Evolutionary conservation across 2,113 vertebrate species (phyloP), one percentile per base, ranked within the genome.

Genomic region (Xiphias gladius): DNA sequence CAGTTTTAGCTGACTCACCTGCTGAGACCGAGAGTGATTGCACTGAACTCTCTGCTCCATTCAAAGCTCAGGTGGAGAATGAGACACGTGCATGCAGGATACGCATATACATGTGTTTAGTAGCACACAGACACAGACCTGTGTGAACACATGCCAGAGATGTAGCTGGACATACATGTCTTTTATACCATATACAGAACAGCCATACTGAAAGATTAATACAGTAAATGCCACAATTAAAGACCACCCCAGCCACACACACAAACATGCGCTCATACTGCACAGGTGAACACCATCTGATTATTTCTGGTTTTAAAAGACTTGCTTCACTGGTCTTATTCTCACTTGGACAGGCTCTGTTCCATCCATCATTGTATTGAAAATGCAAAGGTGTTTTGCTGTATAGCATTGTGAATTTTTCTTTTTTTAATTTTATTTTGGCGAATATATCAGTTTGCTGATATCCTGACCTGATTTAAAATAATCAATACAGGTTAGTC

Each of bases 1-100:
- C 26, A 19, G 7, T 54, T 76, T 84, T 82, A 37, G 12, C 24
- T 7, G n/a, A 78, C 74, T 62, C 43, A 43, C 59, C 28, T 14
- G 52, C 14, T 75, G 72, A 71, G 22, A 64, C 4, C 1, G 20
- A 70, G 22, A 37, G 35, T 13, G 19, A 66, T 41, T 7, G 0
- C 20, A 11, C 22, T n/a, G 11, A 64, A 41, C 62, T 71, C 35
- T 62, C 12, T 57, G 62, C 55, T 59, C 4, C 10, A 22, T n/a
- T 62, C 17, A 30, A 17, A 30, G 1, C 32, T 50, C 22, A 35
- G 32, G 7, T 28, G n/a, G 24, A 63, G 19, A 61, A 17, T 13
- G 14, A 48, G 14, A 39, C 5, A 48, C 46, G n/a, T 54, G 6
- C 14, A 54, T 28, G 30, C 4, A 69, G 13, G 2, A 35, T 16